These are phyloP conservation scores for Cataglyphis hispanica DNA, from an alignment of 1,140 invertebrate genomes.

Conservation along the genomic window DNA sequence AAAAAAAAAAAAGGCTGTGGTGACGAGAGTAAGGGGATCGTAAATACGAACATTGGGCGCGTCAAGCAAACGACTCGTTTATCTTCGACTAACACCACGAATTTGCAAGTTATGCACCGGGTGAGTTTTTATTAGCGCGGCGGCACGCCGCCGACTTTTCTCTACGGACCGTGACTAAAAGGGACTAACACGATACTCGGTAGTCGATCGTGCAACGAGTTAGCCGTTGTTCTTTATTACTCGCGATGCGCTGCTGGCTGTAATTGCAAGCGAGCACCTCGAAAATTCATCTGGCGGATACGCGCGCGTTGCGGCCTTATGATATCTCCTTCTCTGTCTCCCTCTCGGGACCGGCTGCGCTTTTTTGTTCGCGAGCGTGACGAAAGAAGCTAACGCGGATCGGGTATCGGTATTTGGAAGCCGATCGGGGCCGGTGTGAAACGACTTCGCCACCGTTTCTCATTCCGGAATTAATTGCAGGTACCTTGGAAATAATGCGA, in stretches of 20 bases:
- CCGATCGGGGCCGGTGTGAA: constrained; percentile 69
- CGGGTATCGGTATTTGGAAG: constrained; percentile 71
- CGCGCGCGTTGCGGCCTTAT: constrained; percentile 22
- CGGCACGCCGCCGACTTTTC: constrained; percentile 64
- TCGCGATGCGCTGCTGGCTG: constrained; percentile 58
- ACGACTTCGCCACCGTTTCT: constrained; percentile 66
- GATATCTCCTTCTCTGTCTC: constrained; percentile 22
- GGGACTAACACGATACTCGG: constrained; percentile 73
- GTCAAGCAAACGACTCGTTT: constrained; percentile 56
- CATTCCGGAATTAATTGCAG: constrained; percentile 68
- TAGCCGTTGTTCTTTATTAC: constrained; percentile 75
- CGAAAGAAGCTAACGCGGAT: constrained; percentile 73
- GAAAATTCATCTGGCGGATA: constrained; percentile 67
- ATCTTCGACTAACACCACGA: constrained; percentile 67
- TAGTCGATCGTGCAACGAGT: constrained; percentile 75
- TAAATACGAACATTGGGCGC: neutral
- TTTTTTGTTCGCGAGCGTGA: constrained; percentile 66
- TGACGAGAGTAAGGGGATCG: neutral
- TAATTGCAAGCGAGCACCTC: constrained; percentile 71
- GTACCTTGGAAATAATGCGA: constrained; percentile 58
- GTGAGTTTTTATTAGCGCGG: constrained; percentile 67
- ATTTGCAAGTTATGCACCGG: constrained; percentile 85
- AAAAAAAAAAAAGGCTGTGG: neutral
- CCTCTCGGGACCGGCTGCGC: constrained; percentile 21
- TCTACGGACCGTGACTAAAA: constrained; percentile 74